Evolutionary conservation across 1,140 invertebrate genomes (phyloP).

Genomic region (Lordiphosa collinella): DNA sequence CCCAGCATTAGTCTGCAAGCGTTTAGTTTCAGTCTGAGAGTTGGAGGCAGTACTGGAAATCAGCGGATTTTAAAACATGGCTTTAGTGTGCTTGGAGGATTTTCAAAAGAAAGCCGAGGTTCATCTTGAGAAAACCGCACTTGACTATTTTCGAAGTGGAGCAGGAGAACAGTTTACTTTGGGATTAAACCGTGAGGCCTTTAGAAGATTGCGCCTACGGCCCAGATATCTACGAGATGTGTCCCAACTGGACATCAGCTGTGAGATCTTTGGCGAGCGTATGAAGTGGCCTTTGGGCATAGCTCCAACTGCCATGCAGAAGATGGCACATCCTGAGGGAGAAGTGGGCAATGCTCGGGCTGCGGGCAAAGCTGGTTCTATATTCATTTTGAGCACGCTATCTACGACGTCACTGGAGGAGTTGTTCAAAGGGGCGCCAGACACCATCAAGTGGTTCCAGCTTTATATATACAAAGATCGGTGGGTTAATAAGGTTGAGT

Average conservation of each 20-base stretch:
- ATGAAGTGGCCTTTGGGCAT: conserved; percentile 92
- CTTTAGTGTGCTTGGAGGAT: conserved; percentile 88
- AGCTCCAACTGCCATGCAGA: conserved; percentile 95
- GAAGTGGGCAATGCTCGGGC: conserved; percentile 92
- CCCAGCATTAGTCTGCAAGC: conserved; percentile 28
- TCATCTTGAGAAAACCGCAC: conserved; percentile 84
- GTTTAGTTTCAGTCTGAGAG: conserved; percentile 31
- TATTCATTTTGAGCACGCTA: conserved; percentile 93
- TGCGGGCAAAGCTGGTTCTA: conserved; percentile 85
- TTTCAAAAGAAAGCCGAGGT: conserved; percentile 87
- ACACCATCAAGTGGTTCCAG: conserved; percentile 92
- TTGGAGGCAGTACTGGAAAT: conserved; percentile 4
- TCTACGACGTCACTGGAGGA: conserved; percentile 94
- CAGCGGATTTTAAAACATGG: conserved; percentile 52
- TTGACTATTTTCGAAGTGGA: conserved; percentile 95
- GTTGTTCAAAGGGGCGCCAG: conserved; percentile 87
- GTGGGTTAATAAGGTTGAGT: conserved; percentile 13
- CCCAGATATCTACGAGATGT: conserved; percentile 91
- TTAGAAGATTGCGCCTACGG: conserved; percentile 85
- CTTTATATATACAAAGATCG: conserved; percentile 90
- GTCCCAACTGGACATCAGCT: conserved; percentile 83
- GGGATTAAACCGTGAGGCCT: conserved; percentile 87
- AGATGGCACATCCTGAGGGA: conserved; percentile 94
- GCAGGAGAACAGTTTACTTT: conserved; percentile 91
- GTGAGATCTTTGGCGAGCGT: conserved; percentile 84